phyloP scores from a whole-genome alignment of 2,797 vertebrate genomes.

The Antennarius maculatus region DNA sequence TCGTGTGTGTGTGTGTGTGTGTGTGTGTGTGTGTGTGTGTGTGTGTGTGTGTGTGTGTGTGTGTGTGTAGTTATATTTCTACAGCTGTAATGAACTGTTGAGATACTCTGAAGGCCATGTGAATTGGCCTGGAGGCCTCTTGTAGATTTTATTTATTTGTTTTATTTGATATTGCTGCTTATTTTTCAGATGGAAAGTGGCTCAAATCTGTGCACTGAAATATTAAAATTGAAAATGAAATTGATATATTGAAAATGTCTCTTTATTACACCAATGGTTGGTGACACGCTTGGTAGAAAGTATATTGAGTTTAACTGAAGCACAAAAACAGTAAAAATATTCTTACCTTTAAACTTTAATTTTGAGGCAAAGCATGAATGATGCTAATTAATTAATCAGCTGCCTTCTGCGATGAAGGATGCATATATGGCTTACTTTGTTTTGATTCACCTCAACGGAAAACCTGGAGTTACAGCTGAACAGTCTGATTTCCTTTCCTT shows the following conservation, averaged over 20 bases:
- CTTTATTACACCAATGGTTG: conserved; percentile 52
- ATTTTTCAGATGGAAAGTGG: conserved; percentile 18
- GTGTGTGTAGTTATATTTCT: too few relatives aligned
- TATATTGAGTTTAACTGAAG: conserved; percentile 70
- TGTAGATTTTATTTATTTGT: conserved; percentile 25
- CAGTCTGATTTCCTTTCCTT: conserved; percentile 21
- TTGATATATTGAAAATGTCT: too few relatives aligned
- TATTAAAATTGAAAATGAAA: too few relatives aligned
- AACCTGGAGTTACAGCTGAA: conserved; percentile 32
- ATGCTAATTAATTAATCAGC: conserved; percentile 67
- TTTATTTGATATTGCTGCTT: background rate
- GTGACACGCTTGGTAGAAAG: conserved; percentile 50
- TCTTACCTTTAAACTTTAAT: conserved; percentile 71
- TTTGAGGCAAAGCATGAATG: conserved; percentile 63
- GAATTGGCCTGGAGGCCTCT: conserved; percentile 7
- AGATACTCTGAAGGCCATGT: conserved; percentile 2
- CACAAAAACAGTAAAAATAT: conserved; percentile 43
- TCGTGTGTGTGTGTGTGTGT: too few relatives aligned
- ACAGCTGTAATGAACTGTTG: too few relatives aligned
- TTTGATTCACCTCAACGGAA: conserved; percentile 53
- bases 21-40: too few relatives aligned
- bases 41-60: too few relatives aligned
- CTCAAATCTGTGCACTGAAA: conserved; percentile 32
- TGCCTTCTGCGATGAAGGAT: conserved; percentile 45
- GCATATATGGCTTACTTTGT: conserved; percentile 55